Base-by-base conservation (phyloP, 2,888 invertebrate species). In the Endomychus coccineus region DNA sequence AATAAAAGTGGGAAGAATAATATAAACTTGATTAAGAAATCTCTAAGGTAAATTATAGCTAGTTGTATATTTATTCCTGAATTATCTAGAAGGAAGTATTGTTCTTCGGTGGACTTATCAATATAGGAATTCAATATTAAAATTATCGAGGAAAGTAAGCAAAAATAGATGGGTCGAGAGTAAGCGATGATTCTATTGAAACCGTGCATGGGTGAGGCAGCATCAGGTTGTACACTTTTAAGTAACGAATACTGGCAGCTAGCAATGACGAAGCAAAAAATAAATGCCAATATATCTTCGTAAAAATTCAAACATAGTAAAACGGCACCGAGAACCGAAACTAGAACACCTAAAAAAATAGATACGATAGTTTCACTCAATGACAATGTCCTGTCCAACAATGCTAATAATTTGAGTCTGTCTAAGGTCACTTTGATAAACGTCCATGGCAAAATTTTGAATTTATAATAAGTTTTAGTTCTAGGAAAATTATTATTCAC, bases 191-290 rank as follows among this genome's bases (percentile, higher is more conserved):
- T 81, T 54, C 89, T 81, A 64, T 97, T 97, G 59, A 92, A 96
- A 7, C 96, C 96, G 65, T 98, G 98, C 22, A 95, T 94, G 0
- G 98, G 97, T 2, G 97, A 97, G 0, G 97, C 88, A 0, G 97
- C 94, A 66, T 98, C 98, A 0, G 98, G 98, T 59, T 98, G 98
- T 1, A 98, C 98, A 49, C 95, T 95, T 69, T 96, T 97, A 45
- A 96, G 68, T 47, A 97, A 69, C 0, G 94, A 95, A 66, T 97
- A 99, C 66, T 98, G 98, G 56, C 95, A 92, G 10, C 94, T 86
- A 1, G 97, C 97, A 53, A 96, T 91, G n/a, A 96, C 89, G 52
- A 95, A 87, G 68, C 96, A 96, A 66, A 98, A 92, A 58, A 94
- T 73, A 63, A 97, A 89, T 10, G 95, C 88, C 54, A 83, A 85